Conservation (phyloP, 2,888 invertebrate species). For the Cactoblastis cactorum region DNA sequence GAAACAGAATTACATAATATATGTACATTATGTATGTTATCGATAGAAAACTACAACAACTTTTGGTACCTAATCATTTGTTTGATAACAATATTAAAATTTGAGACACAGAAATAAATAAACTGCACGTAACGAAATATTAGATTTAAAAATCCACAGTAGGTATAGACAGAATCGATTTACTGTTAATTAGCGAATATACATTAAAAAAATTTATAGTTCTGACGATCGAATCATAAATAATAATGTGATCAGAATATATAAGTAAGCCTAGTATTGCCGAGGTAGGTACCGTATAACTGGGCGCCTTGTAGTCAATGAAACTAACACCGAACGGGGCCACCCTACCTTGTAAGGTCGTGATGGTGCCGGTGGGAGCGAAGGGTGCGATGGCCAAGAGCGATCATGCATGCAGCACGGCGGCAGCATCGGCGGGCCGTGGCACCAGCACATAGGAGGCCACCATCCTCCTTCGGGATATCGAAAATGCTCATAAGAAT, state of each 20-base stretch:
- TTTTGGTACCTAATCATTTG: too few relatives aligned
- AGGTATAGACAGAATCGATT: too few relatives aligned
- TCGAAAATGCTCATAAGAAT: conserved; percentile 80
- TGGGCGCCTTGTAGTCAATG: not conserved
- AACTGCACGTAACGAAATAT: too few relatives aligned
- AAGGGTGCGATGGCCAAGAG: conserved; percentile 72
- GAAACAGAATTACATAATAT: too few relatives aligned
- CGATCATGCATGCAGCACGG: conserved; percentile 73
- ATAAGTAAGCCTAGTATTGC: not conserved
- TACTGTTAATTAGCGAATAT: too few relatives aligned
- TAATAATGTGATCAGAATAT: not conserved
- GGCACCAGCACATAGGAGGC: conserved; percentile 73
- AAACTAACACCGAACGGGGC: not conserved
- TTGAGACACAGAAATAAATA: too few relatives aligned
- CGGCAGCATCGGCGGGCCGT: conserved; percentile 58
- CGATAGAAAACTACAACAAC: too few relatives aligned
- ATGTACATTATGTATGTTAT: too few relatives aligned
- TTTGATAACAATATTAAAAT: too few relatives aligned
- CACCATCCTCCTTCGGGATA: conserved; percentile 77
- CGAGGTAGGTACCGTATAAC: not conserved
- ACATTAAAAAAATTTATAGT: not conserved
- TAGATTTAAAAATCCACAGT: too few relatives aligned
- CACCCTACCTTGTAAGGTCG: conserved; percentile 66
- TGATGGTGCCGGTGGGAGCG: conserved; percentile 54
- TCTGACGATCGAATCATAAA: not conserved